Base-by-base conservation (phyloP, 2,888 invertebrate genomes). In the Agrotis exclamationis region DNA sequence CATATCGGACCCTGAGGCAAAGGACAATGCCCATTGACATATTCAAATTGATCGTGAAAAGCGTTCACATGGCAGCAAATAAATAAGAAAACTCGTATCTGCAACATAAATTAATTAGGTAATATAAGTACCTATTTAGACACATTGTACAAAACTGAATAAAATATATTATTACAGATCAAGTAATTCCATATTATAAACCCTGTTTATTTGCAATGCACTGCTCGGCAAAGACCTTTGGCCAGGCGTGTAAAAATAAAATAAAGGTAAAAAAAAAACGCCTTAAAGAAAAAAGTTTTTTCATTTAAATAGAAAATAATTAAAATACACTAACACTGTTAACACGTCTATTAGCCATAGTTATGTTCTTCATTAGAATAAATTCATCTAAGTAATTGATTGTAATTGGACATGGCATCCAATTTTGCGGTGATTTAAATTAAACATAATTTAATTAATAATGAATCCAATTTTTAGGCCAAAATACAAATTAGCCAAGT, bases 341-440 rank as follows among this genome's bases (percentile, higher is more conserved):
- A 80, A 70, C 9, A 13, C n/a, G n/a, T 4, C n/a, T 51, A 51
- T 48, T 50, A 56, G 28, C 56, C 45, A 45, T 28, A 45, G n/a
- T 56, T 48, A 69, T 22, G n/a, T 44, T 7, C 11, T 48, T 65
- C 39, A 57, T 57, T 39, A 51, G n/a, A 20, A 14, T 56, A n/a
- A 20, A 63, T 53, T 56, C 48, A 70, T 56, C 53, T 54, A 70
- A 72, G 48, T 68, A 72, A 81, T 81, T 47, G 67, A 56, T 72
- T 70, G 24, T 50, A 53, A 56, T 67, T 63, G 50, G 16, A 71
- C 74, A 65, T 70, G 58, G 20, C 4, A 53, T 48, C 11, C 39
- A 70, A 66, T 62, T 53, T 60, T 69, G 16, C 51, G 58, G 24
- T 65, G 14, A 20, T 14, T n/a, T 59, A 39, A 39, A 7, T 60